Evolutionary conservation across 2,888 invertebrate species (phyloP), one percentile per base, ranked within the genome.

Genomic region (Pycnomerus fuliginosus): DNA sequence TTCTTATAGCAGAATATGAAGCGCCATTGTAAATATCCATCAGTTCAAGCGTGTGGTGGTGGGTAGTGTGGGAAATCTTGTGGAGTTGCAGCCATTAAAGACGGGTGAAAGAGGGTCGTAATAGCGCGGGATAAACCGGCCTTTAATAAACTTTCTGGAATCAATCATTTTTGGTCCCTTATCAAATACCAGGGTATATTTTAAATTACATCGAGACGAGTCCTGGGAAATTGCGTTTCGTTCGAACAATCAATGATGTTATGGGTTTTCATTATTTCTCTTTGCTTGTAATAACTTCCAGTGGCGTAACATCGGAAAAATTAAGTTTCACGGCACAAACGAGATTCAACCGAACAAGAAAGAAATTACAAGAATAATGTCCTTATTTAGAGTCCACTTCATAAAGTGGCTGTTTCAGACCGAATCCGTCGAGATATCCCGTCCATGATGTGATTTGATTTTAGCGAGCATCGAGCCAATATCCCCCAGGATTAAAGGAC

Each of bases 151-250:
- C 47, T 58, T 52, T 48, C 48, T 40, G 49, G 51, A 58, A 58
- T 58, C 56, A 58, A 58, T 58, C 56, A 56, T 55, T 48, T 51
- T 42, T 37, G 50, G 48, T 56, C 58, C 55, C 56, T 55, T 56
- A 55, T 55, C 56, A 55, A 56, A 51, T 54, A 52, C 52, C 47
- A 44, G 46, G 8, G 43, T 34, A 50, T 42, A 54, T 53, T 56
- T 58, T 58, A 58, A 58, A 58, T 58, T 56, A 56, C 50, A 53
- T 54, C 51, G 53, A 43, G 39, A 39, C 40, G 50, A 39, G 32
- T 35, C 37, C 34, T 28, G 47, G 56, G 45, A 53, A 56, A 56
- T 56, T 56, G 47, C 54, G 52, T 55, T 56, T 48, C 45, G 52
- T 42, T 40, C 38, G 40, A 50, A 51, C 55, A 56, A 57, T 53